A percentile compares a stretch with the other conserved stretches of the same genome.
phyloP scores from a whole-genome alignment of 2,888 invertebrate species.

The Oxytorus armatus region DNA sequence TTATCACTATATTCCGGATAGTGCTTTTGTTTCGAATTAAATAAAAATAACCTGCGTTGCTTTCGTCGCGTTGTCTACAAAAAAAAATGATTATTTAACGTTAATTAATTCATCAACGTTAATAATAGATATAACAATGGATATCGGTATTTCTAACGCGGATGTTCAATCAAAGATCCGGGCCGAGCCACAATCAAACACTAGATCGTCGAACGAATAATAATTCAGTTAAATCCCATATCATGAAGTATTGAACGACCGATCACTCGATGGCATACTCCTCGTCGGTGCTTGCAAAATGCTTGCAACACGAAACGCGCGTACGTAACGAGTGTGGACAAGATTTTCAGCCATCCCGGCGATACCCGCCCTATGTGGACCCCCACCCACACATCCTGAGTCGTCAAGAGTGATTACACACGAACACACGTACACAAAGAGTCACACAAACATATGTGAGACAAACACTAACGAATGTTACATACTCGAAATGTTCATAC shows the following conservation, averaged over 20 bases:
- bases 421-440: neutral
- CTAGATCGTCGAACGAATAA: constrained; percentile 20
- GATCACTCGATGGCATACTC: constrained; percentile 44
- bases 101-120: neutral
- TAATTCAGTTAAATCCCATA: neutral
- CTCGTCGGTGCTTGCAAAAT: constrained; percentile 33
- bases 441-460: neutral
- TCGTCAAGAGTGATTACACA: constrained; percentile 31
- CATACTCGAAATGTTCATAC: constrained; percentile 48
- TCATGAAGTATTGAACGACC: constrained; percentile 3
- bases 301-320: constrained; percentile 72
- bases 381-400: constrained; percentile 49
- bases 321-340: constrained; percentile 74
- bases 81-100: neutral
- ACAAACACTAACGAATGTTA: constrained; percentile 29
- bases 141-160: neutral
- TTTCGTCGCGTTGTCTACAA: neutral
- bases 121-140: neutral
- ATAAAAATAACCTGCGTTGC: neutral
- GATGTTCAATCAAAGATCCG: neutral
- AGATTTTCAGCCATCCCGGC: constrained; percentile 67
- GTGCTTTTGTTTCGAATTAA: neutral
- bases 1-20: neutral
- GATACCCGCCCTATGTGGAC: constrained; percentile 55
- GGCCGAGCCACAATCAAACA: neutral